Evolutionary conservation across 1,140 invertebrate genomes (phyloP).

Genomic region (Neocloeon triangulifer): DNA sequence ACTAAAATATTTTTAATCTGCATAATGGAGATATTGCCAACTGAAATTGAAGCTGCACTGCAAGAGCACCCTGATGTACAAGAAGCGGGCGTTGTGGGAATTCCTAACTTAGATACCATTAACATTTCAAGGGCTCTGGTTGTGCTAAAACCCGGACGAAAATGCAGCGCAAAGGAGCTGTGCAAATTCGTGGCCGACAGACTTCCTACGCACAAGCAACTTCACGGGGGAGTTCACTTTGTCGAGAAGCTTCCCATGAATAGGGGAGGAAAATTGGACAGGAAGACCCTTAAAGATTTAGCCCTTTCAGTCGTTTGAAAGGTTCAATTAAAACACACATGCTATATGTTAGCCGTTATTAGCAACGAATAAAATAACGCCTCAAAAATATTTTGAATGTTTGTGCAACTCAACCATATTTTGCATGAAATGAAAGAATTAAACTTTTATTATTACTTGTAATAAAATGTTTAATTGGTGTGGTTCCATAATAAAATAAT

Average conservation of each 20-base stretch:
- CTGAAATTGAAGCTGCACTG: conserved; percentile 8
- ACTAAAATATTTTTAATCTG: too few relatives aligned
- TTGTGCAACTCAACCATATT: too few relatives aligned
- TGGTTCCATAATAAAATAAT: too few relatives aligned
- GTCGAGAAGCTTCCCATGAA: background rate
- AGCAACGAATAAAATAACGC: too few relatives aligned
- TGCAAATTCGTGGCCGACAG: background rate
- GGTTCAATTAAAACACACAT: too few relatives aligned
- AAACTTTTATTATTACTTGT: too few relatives aligned
- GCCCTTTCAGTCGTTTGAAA: too few relatives aligned
- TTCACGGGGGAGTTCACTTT: conserved; percentile 1
- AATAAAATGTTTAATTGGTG: too few relatives aligned
- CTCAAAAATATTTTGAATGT: too few relatives aligned
- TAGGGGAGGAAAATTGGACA: background rate
- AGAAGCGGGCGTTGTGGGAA: conserved; percentile 5
- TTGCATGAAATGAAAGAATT: too few relatives aligned
- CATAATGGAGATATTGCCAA: conserved; percentile 8
- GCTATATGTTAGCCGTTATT: too few relatives aligned
- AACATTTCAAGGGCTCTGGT: background rate
- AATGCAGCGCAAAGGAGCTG: background rate
- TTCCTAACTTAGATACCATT: conserved; percentile 2
- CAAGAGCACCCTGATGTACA: conserved; percentile 4
- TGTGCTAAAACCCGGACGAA: background rate
- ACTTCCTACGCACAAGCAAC: background rate
- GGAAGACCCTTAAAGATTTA: background rate